These are phyloP conservation scores for Megathymus violae DNA, from an alignment of 1,140 invertebrate species.

Conservation along the genomic window DNA sequence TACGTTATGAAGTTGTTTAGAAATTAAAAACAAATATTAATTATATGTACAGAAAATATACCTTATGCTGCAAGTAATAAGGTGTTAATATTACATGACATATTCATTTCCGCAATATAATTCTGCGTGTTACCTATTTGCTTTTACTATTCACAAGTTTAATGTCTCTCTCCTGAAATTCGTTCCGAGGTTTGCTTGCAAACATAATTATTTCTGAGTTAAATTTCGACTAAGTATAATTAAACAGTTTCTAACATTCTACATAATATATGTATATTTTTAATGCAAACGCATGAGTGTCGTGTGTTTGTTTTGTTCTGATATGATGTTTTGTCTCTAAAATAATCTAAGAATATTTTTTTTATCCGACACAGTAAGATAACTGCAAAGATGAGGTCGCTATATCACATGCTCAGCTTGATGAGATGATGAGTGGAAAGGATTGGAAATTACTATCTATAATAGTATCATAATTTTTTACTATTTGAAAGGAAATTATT, in stretches of 20 bases:
- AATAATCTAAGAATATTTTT: too few relatives aligned
- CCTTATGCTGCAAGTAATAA: conserved; percentile 1
- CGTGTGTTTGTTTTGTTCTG: neutral
- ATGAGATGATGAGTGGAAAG: too few relatives aligned
- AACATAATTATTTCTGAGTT: conserved; percentile 34
- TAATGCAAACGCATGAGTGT: neutral
- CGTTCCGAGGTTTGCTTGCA: conserved; percentile 28
- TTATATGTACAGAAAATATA: neutral
- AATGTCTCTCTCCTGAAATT: conserved; percentile 31
- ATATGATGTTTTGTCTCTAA: too few relatives aligned
- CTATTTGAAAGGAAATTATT: too few relatives aligned
- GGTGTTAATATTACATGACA: conserved; percentile 1
- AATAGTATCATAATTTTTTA: too few relatives aligned
- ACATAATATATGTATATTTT: conserved; percentile 4
- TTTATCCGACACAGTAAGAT: too few relatives aligned
- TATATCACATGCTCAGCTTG: too few relatives aligned
- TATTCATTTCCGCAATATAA: conserved; percentile 17
- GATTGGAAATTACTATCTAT: too few relatives aligned
- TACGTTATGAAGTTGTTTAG: neutral
- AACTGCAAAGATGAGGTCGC: too few relatives aligned
- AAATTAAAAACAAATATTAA: neutral
- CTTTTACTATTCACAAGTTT: conserved; percentile 26
- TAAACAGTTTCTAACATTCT: conserved; percentile 21
- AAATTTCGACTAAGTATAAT: conserved; percentile 21
- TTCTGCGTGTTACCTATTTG: conserved; percentile 29